Base-by-base conservation (phyloP, 2,113 vertebrate species). In the Periophthalmodon schlosseri region DNA sequence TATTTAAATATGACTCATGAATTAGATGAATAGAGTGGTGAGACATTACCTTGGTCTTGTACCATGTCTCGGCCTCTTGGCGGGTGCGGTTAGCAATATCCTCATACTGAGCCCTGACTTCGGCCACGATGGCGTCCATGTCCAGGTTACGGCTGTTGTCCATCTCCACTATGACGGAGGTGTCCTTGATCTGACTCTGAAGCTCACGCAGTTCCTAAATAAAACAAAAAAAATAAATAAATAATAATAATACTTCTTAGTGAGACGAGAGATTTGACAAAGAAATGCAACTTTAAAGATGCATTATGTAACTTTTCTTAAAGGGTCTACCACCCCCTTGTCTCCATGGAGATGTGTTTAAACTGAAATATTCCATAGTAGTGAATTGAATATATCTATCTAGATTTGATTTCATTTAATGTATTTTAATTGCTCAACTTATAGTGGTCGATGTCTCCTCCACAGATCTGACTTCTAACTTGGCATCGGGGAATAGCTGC, bases 91-190 rank as follows among this genome's bases (percentile, higher is more conserved):
- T 95, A 44, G 96, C 96, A 0, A 95, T 86, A 28, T 96, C 95
- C 5, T 97, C 92, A 0, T 95, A 96, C 82, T 90, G 92, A 64
- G 94, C 91, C 74, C 88, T 95, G 74, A 95, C 87, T 2, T 94
- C 95, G 0, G 95, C 95, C 24, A 98, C 96, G 60, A 99, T 97
- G 74, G 94, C 20, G 33, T 98, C 97, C 95, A 99, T 95, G 83
- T 99, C 95, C 86, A 98, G 90, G 84, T 93, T 94, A 1, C 97
- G 94, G 89, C 94, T 98, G 91, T 99, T 99, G 94, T 99, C 96
- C 96, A 98, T 98, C 91, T 97, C 96, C 87, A 99, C 95, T 36
- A 98, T 90, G 80, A 99, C 95, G 0, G 96, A 96, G 0, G 95
- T 94, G 66, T 95, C 95, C 13, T 93, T 95, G 88, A 94, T 94